A percentile compares a stretch with the other conserved stretches of the same genome.
These are phyloP conservation scores for Julus scandinavius DNA, from an alignment of 2,888 invertebrate species.

Conservation along the genomic window DNA sequence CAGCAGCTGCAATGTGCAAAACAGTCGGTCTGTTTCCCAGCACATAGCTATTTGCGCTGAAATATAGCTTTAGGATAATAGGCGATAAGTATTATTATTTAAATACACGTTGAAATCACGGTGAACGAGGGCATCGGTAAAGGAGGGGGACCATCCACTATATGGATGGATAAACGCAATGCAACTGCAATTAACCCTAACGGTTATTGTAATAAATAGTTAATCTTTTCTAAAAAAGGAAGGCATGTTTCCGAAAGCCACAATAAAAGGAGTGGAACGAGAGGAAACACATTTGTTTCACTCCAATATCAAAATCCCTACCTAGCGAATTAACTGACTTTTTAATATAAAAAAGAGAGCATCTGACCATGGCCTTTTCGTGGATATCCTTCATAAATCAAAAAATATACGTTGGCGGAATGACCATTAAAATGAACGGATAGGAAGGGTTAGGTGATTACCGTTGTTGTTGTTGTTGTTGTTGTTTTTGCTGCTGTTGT, in stretches of 20 bases:
- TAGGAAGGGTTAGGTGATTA: slow-evolving; percentile 42
- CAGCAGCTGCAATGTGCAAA: slow-evolving; percentile 3
- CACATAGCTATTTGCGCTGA: slow-evolving; percentile 20
- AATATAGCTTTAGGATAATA: slow-evolving; percentile 27
- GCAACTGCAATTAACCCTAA: slow-evolving; percentile 29
- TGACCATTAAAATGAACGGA: slow-evolving; percentile 16
- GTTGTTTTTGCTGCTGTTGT: slow-evolving; percentile 26
- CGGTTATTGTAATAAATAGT: slow-evolving; percentile 31
- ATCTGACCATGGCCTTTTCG: slow-evolving; percentile 26
- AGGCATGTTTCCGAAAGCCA: slow-evolving; percentile 34
- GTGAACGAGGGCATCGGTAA: neutral
- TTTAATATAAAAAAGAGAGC: neutral
- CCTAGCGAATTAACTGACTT: neutral
- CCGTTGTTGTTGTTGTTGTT: slow-evolving; percentile 37
- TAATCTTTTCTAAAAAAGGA: neutral
- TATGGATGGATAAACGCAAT: neutral
- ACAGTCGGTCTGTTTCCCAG: slow-evolving; percentile 26
- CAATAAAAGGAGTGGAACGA: slow-evolving; percentile 3
- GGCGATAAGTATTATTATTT: slow-evolving; percentile 42
- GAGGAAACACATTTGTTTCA: slow-evolving; percentile 25
- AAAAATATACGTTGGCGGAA: slow-evolving; percentile 9
- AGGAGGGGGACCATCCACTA: neutral
- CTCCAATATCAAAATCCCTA: slow-evolving; percentile 12
- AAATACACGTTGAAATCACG: slow-evolving; percentile 15
- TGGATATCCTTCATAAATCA: neutral